Conservation (phyloP, 2,888 invertebrate species). For the Perithous albicinctus region DNA sequence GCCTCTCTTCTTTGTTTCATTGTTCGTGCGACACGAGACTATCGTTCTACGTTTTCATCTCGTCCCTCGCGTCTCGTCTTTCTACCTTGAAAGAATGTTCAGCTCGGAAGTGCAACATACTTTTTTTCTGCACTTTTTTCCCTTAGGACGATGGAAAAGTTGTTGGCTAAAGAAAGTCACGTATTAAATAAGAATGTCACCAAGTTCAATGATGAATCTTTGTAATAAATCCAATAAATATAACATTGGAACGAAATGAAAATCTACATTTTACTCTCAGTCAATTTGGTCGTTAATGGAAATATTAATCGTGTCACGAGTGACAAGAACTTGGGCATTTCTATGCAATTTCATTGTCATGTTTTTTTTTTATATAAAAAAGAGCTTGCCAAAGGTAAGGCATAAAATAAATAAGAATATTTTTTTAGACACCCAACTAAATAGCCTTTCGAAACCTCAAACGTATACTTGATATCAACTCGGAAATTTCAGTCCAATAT, state of each 20-base stretch:
- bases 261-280: no score
- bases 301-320: no score
- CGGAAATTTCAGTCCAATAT: not conserved
- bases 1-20: no score
- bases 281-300: no score
- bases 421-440: no score
- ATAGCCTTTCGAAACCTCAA: not conserved
- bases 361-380: no score
- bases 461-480: not conserved
- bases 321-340: no score
- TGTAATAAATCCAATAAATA: not conserved
- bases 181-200: not conserved
- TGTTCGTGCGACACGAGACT: no score
- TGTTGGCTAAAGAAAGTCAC: not conserved
- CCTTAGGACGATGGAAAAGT: constrained; percentile 23
- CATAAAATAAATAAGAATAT: no score
- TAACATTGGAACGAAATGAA: no score
- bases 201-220: not conserved
- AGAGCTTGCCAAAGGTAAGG: no score
- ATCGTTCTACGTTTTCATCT: constrained; percentile 41
- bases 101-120: constrained; percentile 43
- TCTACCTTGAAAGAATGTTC: constrained; percentile 26
- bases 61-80: constrained; percentile 6
- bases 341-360: not conserved
- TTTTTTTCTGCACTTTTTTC: constrained; percentile 36